Base-by-base conservation (phyloP, 2,888 invertebrate genomes). In the Hemaris fuciformis region DNA sequence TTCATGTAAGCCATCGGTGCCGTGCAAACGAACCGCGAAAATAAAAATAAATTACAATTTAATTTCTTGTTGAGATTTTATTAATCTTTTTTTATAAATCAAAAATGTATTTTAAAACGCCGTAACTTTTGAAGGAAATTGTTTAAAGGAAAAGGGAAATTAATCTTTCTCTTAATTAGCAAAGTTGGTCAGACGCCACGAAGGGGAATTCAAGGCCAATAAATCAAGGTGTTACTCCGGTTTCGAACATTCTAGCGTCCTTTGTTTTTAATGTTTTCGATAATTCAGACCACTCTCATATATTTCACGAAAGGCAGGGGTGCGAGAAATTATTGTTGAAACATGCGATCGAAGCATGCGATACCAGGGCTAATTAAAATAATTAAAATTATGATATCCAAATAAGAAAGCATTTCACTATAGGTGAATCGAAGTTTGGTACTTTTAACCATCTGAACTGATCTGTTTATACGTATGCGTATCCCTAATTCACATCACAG, bases 141-240 rank as follows among this genome's bases (percentile, higher is more conserved):
- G 84, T 89, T 88, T 88, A 84, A 86, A 80, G 84, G 84, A 84
- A 87, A 84, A 84, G 81, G 87, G 87, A 89, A 87, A 91, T 91
- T 89, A 89, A 90, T 91, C 90, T 90, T 90, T 89, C 81, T 84
- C 88, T 89, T 91, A 91, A 90, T 91, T 91, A 90, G 89, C 73
- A 88, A 91, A 91, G 88, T 90, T 90, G 77, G 86, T 80, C 78
- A 76, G 82, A 81, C 77, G 82, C 75, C 77, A 78, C 79, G 81
- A 74, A 74, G 79, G 80, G 77, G 82, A 81, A 87, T 88, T 84
- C 88, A 87, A 84, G 87, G 84, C 80, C 82, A 74, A 90, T 90
- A 89, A 91, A 90, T 91, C 89, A 89, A 89, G 90, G 89, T 89
- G 87, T 81, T 85, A 72, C 80, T 81, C 76, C 74, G 77, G 69